phyloP scores from a whole-genome alignment of 2,797 vertebrate genomes.

The Monodelphis domestica region DNA sequence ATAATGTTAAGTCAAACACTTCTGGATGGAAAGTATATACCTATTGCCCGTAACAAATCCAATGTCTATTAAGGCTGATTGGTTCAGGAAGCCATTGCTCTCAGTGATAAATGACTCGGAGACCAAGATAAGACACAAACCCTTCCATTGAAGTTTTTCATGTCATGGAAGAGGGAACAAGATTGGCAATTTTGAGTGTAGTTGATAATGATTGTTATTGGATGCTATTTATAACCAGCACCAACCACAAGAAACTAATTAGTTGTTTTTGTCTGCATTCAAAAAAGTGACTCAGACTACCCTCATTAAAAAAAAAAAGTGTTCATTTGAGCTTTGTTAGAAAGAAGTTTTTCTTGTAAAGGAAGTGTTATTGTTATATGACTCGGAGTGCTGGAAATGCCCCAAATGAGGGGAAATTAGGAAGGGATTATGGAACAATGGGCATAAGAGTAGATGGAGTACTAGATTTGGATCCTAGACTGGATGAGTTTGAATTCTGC shows the following conservation, averaged over 20 bases:
- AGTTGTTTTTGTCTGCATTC: slow-evolving; percentile 71
- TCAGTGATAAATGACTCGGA: slow-evolving; percentile 79
- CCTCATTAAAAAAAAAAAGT: slow-evolving; percentile 65
- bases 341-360: slow-evolving; percentile 61
- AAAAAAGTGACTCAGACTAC: slow-evolving; percentile 67
- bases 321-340: slow-evolving; percentile 58
- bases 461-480: neutral
- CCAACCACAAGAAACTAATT: slow-evolving; percentile 80
- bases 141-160: slow-evolving; percentile 82
- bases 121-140: slow-evolving; percentile 71
- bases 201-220: slow-evolving; percentile 76
- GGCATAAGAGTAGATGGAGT: neutral
- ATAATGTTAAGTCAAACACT: slow-evolving; percentile 71
- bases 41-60: slow-evolving; percentile 75
- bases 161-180: slow-evolving; percentile 80
- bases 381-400: neutral
- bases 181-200: slow-evolving; percentile 65
- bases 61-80: slow-evolving; percentile 71
- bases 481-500: neutral
- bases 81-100: slow-evolving; percentile 78
- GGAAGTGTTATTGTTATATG: neutral
- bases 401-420: neutral
- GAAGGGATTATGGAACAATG: neutral
- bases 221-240: slow-evolving; percentile 78
- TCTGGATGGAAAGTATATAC: slow-evolving; percentile 63